Evolutionary conservation across 2,797 vertebrate genomes (phyloP), one percentile per base, ranked within the genome.

Genomic region (Semaprochilodus insignis): DNA sequence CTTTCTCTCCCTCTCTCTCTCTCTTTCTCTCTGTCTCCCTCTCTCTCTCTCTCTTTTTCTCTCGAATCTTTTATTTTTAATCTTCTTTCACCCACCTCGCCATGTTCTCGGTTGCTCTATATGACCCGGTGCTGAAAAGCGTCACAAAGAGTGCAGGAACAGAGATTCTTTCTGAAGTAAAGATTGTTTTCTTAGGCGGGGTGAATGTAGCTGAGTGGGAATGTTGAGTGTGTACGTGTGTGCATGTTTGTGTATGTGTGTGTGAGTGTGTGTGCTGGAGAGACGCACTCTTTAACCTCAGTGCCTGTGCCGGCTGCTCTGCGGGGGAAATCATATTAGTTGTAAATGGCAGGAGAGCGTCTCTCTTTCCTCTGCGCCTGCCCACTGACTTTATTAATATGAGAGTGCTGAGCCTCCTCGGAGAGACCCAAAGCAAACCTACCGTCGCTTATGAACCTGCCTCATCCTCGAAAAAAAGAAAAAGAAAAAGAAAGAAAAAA

Each of bases 321-420:
- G 87, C 89, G 87, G 88, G 89, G 88, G 83, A 85, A 88, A 91
- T 87, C 89, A 91, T 91, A 93, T 94, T 94, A 92, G 88, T 84
- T 90, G 88, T 91, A 93, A 95, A 93, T 92, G 90, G 90, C 81
- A 86, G 78, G 82, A 84, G 85, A 79, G 84, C 66, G 81, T 70
- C 77, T 87, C 80, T 79, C 73, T 79, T 84, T 85, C 80, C 74
- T 77, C 67, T 70, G 23, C 62, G 79, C 80, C 78, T 80, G 73
- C 74, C 66, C 59, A 60, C 74, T 23, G 44, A 74, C 80, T 86
- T 57, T 85, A 87, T 88, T 88, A 87, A 88, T 86, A 83, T 85
- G 84, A 88, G 85, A 76, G 74, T 72, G 82, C 75, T 25, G 60
- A 71, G 78, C 72, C 63, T 78, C 87, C 81, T 80, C 55, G 55